Percentiles rank a stretch among this genome's conserved stretches.
phyloP scores from a whole-genome alignment of 1,140 invertebrate species.

The Holcopasites calliopsidis region DNA sequence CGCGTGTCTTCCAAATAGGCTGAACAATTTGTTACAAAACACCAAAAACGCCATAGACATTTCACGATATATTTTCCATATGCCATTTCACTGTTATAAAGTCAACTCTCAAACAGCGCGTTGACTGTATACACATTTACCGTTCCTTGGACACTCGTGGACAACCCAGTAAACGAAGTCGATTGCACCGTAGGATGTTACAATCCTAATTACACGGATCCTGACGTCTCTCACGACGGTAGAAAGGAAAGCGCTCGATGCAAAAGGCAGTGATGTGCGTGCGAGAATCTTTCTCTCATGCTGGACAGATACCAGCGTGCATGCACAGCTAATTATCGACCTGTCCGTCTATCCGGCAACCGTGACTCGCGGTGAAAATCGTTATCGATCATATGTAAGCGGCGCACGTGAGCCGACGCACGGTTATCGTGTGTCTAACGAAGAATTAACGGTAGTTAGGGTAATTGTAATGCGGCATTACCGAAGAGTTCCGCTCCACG shows the following conservation, averaged over 20 bases:
- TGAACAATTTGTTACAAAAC: no score
- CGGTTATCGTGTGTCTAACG: background rate
- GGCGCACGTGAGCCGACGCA: background rate
- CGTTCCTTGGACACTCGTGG: background rate
- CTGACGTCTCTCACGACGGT: background rate
- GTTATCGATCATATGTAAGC: conserved; percentile 15
- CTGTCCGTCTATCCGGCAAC: background rate
- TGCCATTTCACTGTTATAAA: no score
- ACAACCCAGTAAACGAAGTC: background rate
- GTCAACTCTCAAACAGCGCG: no score
- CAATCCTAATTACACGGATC: conserved; percentile 9
- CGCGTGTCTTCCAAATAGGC: no score
- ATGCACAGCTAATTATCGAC: conserved; percentile 10
- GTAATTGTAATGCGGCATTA: conserved; percentile 1
- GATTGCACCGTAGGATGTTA: background rate
- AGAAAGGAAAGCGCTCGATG: background rate
- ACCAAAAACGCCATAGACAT: no score
- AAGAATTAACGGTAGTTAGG: conserved; percentile 6
- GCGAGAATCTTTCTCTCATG: background rate
- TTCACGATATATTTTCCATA: no score
- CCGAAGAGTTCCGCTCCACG: background rate
- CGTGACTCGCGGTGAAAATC: background rate
- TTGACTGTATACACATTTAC: no score
- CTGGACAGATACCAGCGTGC: background rate
- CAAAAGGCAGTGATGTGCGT: background rate